These are phyloP conservation scores for Odocoileus hemionus DNA, from an alignment of 2,113 vertebrate species.

Conservation along the genomic window DNA sequence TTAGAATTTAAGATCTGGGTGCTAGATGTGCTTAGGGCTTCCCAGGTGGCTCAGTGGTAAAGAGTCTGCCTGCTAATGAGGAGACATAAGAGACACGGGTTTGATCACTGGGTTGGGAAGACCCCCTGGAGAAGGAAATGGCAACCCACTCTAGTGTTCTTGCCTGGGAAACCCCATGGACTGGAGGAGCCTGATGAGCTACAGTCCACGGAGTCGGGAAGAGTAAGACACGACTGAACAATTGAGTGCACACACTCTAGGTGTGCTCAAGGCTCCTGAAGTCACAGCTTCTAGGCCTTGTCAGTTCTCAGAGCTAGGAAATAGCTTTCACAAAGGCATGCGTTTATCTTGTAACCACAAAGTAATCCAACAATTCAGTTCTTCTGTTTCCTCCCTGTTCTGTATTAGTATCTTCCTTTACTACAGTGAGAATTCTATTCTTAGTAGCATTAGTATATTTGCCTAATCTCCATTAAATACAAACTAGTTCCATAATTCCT, in stretches of 20 bases:
- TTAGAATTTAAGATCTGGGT: background rate
- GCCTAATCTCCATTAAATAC: background rate
- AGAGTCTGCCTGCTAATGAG: background rate
- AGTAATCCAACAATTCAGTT: background rate
- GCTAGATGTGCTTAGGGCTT: background rate
- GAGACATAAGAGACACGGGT: background rate
- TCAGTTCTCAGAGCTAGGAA: background rate
- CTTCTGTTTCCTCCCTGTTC: background rate
- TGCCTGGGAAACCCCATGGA: background rate
- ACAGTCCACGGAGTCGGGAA: background rate
- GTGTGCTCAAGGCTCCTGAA: background rate
- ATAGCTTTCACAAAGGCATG: background rate
- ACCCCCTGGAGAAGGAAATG: background rate
- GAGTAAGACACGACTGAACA: background rate
- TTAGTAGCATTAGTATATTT: background rate
- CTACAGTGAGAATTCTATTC: background rate
- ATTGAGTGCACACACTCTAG: background rate
- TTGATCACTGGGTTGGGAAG: background rate
- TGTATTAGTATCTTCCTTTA: background rate
- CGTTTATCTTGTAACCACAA: background rate
- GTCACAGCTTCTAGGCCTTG: background rate
- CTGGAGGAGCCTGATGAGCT: background rate
- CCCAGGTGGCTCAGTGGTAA: background rate
- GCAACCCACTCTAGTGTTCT: background rate
- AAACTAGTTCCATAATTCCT: background rate